Evolutionary conservation across 2,113 vertebrate genomes (phyloP).

Genomic region (Athene noctua): DNA sequence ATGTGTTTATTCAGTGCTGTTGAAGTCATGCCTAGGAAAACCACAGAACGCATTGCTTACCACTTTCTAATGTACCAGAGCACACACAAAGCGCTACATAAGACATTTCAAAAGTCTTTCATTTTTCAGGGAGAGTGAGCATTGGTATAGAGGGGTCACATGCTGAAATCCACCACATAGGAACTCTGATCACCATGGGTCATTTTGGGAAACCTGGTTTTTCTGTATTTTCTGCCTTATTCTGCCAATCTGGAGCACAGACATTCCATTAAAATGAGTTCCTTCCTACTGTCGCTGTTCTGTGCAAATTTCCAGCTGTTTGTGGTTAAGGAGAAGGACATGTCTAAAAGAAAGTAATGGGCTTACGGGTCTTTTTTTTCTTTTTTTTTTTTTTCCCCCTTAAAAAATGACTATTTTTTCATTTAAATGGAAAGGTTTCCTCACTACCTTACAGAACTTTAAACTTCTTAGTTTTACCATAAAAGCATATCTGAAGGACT

Average conservation of each 20-base stretch:
- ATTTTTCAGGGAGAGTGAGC: background rate
- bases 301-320: conserved; percentile 46
- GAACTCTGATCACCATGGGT: background rate
- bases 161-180: background rate
- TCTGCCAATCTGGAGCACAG: background rate
- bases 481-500: conserved; percentile 5
- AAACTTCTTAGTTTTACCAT: background rate
- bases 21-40: background rate
- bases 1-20: background rate
- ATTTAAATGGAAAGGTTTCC: background rate
- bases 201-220: background rate
- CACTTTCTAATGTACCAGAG: background rate
- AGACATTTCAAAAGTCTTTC: background rate
- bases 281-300: conserved; percentile 26
- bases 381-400: background rate
- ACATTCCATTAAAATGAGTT: conserved; percentile 56
- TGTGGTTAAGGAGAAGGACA: conserved; percentile 23
- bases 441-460: background rate
- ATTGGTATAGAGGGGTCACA: background rate
- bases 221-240: background rate
- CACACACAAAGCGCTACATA: background rate
- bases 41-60: background rate
- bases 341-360: background rate
- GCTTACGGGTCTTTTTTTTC: background rate
- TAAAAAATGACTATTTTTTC: background rate